Evolutionary conservation across 2,797 vertebrate genomes (phyloP).

Genomic region (Pseudochirops corinnae): DNA sequence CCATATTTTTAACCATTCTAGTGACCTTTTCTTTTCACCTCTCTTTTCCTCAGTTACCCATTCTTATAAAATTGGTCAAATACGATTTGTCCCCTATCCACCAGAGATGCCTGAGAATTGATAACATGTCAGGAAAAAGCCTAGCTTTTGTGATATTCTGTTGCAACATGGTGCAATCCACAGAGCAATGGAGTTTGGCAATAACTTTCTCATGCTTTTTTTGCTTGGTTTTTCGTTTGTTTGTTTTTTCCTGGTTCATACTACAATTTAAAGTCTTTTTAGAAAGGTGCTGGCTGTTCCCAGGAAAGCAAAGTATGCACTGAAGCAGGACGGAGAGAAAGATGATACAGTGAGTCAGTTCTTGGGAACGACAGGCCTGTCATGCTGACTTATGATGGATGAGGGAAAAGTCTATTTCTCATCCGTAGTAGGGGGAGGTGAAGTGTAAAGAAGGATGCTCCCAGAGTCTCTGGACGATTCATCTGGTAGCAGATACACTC

Average conservation of each 20-base stretch:
- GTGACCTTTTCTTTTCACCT: not conserved
- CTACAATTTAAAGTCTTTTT: conserved; percentile 33
- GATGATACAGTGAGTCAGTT: conserved; percentile 59
- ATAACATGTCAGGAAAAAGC: conserved; percentile 62
- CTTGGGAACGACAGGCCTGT: conserved; percentile 80
- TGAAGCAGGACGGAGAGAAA: conserved; percentile 65
- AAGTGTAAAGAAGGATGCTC: conserved; percentile 85
- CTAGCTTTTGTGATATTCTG: conserved; percentile 59
- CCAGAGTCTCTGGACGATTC: conserved; percentile 79
- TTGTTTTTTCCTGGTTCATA: conserved; percentile 39
- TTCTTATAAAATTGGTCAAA: conserved; percentile 53
- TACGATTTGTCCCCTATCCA: conserved; percentile 63
- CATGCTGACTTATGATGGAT: conserved; percentile 86
- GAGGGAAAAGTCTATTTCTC: conserved; percentile 85
- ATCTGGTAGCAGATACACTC: conserved; percentile 78
- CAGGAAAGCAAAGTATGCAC: conserved; percentile 58
- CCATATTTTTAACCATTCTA: conserved; percentile 27
- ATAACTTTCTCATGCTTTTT: conserved; percentile 60
- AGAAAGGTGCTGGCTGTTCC: conserved; percentile 71
- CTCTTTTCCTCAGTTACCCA: conserved; percentile 45
- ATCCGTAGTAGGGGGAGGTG: conserved; percentile 77
- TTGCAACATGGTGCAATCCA: conserved; percentile 34
- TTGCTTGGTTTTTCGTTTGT: not conserved
- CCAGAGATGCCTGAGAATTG: conserved; percentile 65
- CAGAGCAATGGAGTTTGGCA: conserved; percentile 41